Evolutionary conservation across 2,113 vertebrate species (phyloP).

Genomic region (Eubucco bourcierii): DNA sequence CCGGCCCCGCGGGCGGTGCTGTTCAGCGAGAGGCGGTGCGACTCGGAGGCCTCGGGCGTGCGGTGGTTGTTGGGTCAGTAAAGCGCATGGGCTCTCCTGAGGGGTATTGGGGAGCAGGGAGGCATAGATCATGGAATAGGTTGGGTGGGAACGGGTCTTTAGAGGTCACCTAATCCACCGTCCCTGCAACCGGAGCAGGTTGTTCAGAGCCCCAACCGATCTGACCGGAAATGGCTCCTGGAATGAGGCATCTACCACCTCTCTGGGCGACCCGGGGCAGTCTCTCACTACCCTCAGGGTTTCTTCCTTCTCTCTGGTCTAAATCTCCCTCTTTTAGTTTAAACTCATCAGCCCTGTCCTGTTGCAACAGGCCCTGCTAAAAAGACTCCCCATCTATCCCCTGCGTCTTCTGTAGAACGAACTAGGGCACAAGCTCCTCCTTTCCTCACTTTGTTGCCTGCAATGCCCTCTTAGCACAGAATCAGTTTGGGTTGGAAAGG

Average conservation of each 20-base stretch:
- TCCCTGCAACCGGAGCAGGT: too few relatives aligned
- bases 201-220: too few relatives aligned
- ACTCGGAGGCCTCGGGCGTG: neutral
- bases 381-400: neutral
- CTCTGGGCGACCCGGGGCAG: too few relatives aligned
- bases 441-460: neutral
- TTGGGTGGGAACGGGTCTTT: neutral
- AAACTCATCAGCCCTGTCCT: too few relatives aligned
- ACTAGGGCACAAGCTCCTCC: neutral
- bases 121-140: neutral
- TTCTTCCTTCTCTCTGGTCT: too few relatives aligned
- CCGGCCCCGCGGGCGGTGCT: neutral
- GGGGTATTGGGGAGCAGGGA: neutral
- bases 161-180: too few relatives aligned
- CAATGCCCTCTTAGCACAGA: neutral
- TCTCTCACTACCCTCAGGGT: too few relatives aligned
- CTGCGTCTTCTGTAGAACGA: neutral
- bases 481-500: too few relatives aligned
- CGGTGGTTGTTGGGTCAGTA: neutral
- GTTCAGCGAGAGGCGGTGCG: neutral
- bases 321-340: too few relatives aligned
- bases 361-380: too few relatives aligned
- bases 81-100: accelerated
- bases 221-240: too few relatives aligned
- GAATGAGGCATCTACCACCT: too few relatives aligned